Evolutionary conservation across 2,797 vertebrate genomes (phyloP).

Genomic region (Danio kyathit): DNA sequence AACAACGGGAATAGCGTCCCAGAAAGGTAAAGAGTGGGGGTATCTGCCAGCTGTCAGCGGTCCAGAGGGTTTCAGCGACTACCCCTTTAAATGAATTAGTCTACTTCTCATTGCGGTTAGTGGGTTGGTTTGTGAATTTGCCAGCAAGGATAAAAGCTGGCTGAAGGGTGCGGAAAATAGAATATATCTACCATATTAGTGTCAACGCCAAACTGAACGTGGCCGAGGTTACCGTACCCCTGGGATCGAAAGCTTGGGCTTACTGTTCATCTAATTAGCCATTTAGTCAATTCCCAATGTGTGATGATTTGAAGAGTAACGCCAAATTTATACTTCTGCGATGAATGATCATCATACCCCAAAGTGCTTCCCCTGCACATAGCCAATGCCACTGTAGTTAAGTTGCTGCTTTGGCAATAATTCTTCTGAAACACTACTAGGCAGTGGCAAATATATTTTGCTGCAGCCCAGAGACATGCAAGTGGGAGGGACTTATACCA

Average conservation of each 20-base stretch:
- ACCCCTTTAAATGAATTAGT: constrained; percentile 85
- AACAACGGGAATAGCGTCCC: constrained; percentile 75
- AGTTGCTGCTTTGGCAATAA: too few relatives aligned
- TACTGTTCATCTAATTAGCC: background rate
- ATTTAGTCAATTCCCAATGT: background rate
- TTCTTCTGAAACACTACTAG: too few relatives aligned
- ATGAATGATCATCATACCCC: too few relatives aligned
- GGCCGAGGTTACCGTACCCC: background rate
- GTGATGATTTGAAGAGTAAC: background rate
- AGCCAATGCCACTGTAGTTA: too few relatives aligned
- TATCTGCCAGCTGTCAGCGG: constrained; percentile 82
- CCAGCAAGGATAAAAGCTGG: constrained; percentile 66
- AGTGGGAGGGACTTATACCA: too few relatives aligned
- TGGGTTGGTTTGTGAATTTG: constrained; percentile 70
- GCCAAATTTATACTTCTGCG: too few relatives aligned
- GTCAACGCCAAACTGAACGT: constrained; percentile 73
- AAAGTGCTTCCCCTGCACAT: too few relatives aligned
- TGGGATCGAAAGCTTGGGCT: constrained; percentile 68
- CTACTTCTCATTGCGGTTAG: constrained; percentile 80
- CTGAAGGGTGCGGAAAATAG: constrained; percentile 80
- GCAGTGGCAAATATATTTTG: too few relatives aligned
- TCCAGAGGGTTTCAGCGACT: constrained; percentile 75
- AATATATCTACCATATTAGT: constrained; percentile 92
- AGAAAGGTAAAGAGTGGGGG: constrained; percentile 67
- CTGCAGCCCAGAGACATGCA: too few relatives aligned